Conservation (phyloP, 2,113 vertebrate species). For the Platysternon megacephalum region DNA sequence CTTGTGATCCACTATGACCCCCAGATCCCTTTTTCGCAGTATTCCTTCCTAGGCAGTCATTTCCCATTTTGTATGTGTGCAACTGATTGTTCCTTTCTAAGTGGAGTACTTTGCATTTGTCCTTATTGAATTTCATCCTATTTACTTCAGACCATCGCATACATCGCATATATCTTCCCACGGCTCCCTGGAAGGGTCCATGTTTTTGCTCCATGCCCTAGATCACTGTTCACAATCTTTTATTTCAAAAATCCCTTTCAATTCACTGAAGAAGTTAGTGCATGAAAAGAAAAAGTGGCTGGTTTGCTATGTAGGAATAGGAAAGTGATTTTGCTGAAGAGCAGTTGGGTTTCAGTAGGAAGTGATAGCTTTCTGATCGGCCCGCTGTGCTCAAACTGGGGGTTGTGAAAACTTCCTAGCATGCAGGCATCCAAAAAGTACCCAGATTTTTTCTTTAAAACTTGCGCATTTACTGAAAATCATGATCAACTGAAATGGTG, state of each 20-base stretch:
- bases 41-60: too few relatives aligned
- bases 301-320: not conserved
- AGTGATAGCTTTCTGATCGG: not conserved
- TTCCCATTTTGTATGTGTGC: too few relatives aligned
- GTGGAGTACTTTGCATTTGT: too few relatives aligned
- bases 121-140: too few relatives aligned
- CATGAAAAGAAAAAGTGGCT: not conserved
- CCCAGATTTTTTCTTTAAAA: not conserved
- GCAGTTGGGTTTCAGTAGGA: not conserved
- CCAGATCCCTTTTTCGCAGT: too few relatives aligned
- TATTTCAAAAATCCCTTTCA: not conserved
- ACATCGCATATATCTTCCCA: rapidly evolving
- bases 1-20: too few relatives aligned
- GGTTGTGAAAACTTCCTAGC: not conserved
- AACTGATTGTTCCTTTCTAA: too few relatives aligned
- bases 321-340: not conserved
- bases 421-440: not conserved
- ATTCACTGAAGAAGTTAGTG: not conserved
- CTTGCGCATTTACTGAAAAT: not conserved
- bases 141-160: too few relatives aligned
- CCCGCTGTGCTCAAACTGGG: not conserved
- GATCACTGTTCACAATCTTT: not conserved
- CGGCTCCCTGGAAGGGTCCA: not conserved
- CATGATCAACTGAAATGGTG: not conserved
- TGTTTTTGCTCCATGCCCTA: not conserved